Conservation (phyloP, 2,888 invertebrate species). For the Nematopogon swammerdamellus region DNA sequence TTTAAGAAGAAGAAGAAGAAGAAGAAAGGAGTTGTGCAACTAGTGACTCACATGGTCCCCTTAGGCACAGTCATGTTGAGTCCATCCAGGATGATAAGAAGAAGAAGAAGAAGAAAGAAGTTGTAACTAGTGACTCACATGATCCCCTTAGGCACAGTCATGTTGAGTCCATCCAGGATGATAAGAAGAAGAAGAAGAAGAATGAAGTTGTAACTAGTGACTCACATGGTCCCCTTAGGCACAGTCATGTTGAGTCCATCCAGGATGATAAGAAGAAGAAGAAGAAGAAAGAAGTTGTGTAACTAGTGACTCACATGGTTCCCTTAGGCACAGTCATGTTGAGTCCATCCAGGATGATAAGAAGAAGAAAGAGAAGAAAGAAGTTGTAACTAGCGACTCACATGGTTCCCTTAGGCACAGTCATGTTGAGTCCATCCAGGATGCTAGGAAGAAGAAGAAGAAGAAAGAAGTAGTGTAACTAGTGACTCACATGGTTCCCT, state of each 20-base stretch:
- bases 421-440: conserved; percentile 90
- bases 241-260: conserved; percentile 92
- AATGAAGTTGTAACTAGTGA: conserved; percentile 14
- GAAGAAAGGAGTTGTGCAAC: too few relatives aligned
- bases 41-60: conserved; percentile 84
- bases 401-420: conserved; percentile 87
- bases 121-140: too few relatives aligned
- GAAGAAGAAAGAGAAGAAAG: too few relatives aligned
- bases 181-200: too few relatives aligned
- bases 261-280: too few relatives aligned
- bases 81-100: conserved; percentile 70
- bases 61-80: conserved; percentile 91
- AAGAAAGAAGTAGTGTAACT: too few relatives aligned
- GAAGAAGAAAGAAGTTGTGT: too few relatives aligned
- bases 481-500: conserved; percentile 79
- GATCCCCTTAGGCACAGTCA: conserved; percentile 88
- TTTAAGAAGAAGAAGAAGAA: too few relatives aligned
- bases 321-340: conserved; percentile 93
- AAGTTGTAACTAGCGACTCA: too few relatives aligned
- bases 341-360: conserved; percentile 76
- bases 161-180: conserved; percentile 85
- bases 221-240: conserved; percentile 85
- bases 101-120: too few relatives aligned
- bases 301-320: conserved; percentile 82
- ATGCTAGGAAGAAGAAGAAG: too few relatives aligned